Percentiles rank a stretch among this genome's conserved stretches.
These are phyloP conservation scores for Megaceryle alcyon DNA, from an alignment of 2,797 vertebrate species.

Conservation along the genomic window DNA sequence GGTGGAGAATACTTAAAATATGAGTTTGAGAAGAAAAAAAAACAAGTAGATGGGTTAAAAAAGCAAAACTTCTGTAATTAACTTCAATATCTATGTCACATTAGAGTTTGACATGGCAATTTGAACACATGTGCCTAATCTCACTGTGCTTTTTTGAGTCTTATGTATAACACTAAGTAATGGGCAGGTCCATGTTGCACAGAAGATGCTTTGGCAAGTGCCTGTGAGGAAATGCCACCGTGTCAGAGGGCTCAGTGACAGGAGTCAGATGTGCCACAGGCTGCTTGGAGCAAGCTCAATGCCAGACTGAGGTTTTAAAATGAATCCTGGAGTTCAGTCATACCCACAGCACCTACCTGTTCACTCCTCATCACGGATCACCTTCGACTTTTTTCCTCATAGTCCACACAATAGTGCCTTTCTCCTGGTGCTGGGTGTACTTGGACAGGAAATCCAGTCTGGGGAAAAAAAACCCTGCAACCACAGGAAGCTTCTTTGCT, in stretches of 20 bases:
- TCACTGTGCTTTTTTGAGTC: not conserved
- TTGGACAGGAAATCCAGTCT: not conserved
- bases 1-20: not conserved
- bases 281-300: not conserved
- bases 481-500: constrained; percentile 15
- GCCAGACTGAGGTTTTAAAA: not conserved
- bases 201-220: not conserved
- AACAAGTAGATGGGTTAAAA: not conserved
- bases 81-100: not conserved
- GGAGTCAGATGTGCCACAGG: not conserved
- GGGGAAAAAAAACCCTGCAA: not conserved
- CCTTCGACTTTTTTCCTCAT: not conserved
- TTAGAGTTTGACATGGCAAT: not conserved
- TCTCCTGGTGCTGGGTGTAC: not conserved
- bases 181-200: not conserved
- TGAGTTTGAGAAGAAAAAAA: not conserved
- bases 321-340: not conserved
- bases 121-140: not conserved
- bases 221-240: not conserved
- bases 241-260: not conserved
- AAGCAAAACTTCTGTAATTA: not conserved
- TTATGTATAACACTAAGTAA: not conserved
- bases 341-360: not conserved
- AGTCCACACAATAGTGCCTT: not conserved
- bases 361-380: not conserved